Evolutionary conservation across 2,113 vertebrate species (phyloP), one percentile per base, ranked within the genome.

Genomic region (Pao palembangensis): DNA sequence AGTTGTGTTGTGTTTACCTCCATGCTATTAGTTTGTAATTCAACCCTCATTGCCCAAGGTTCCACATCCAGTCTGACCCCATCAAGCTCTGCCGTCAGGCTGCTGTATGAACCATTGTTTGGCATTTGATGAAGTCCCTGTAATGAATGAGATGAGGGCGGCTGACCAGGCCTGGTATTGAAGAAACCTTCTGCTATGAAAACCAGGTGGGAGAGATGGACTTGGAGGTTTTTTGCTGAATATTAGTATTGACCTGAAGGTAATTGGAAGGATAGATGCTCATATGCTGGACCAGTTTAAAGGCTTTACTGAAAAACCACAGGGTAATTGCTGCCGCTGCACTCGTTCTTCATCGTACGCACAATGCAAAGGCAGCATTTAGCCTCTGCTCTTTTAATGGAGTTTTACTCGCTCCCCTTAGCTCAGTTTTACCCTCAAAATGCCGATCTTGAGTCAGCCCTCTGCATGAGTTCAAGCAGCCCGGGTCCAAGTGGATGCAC

Each of bases 171-270:
- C 25, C 25, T 28, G 73, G 79, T 65, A 88, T 86, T 81, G 83
- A 86, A 62, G 58, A 41, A 34, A 53, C 55, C 58, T 65, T 61
- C 55, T 67, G 34, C 20, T 73, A 70, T 80, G 53, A 66, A 80
- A 85, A 82, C 82, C 71, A 80, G 76, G 44, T 43, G 23, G 67
- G 28, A 65, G 54, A 66, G 63, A 59, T 76, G 75, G 82, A 82
- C 70, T 67, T 76, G 54, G 51, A 70, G 69, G 62, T 64, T 85
- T 82, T 82, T 77, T 75, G 5, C 63, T 78, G 56, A 62, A 81
- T 82, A 85, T 82, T 83, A 76, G 76, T 83, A 85, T 87, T 76
- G 83, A 86, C 68, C 62, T 61, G 54, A 58, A 67, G 64, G 44
- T 78, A 78, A 81, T 76, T 71, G 64, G 20, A 42, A 67, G 53